Conservation (phyloP, 2,113 vertebrate genomes). For the Ranitomeya imitator region DNA sequence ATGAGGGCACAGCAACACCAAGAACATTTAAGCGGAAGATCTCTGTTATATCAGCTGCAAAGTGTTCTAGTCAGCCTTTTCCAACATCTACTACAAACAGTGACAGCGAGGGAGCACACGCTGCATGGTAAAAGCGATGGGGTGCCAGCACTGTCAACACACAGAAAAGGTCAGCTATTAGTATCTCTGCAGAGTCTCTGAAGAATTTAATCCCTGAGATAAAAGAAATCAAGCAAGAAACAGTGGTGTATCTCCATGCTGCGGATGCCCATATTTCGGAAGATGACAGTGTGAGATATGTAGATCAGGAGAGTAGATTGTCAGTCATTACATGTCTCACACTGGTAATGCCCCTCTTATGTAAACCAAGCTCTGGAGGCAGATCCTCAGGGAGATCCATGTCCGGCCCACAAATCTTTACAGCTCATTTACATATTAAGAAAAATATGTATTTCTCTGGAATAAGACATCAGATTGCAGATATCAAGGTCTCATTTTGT, state of each 20-base stretch:
- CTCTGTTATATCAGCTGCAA: conserved; percentile 68
- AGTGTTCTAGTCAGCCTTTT: conserved; percentile 26
- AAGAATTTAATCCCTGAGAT: conserved; percentile 93
- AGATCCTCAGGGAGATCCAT: no score
- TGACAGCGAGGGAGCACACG: conserved; percentile 74
- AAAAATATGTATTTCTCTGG: no score
- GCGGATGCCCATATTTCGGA: conserved; percentile 86
- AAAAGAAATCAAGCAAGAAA: conserved; percentile 83
- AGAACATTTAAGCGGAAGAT: conserved; percentile 76
- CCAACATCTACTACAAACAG: conserved; percentile 63
- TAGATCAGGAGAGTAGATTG: conserved; percentile 61
- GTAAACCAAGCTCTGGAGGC: no score
- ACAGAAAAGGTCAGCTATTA: conserved; percentile 89
- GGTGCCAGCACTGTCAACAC: conserved; percentile 87
- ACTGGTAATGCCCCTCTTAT: no score
- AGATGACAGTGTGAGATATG: conserved; percentile 79
- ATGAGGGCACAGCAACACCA: conserved; percentile 65
- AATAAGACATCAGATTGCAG: no score
- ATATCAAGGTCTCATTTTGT: no score
- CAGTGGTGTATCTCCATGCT: conserved; percentile 86
- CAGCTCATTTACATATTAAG: no score
- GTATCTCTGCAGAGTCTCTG: conserved; percentile 89
- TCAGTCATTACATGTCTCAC: no score
- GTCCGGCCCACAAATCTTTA: no score
- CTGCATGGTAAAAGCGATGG: conserved; percentile 86